Evolutionary conservation across 2,888 invertebrate species (phyloP), one percentile per base, ranked within the genome.

Genomic region (Protodeltote pygarga): DNA sequence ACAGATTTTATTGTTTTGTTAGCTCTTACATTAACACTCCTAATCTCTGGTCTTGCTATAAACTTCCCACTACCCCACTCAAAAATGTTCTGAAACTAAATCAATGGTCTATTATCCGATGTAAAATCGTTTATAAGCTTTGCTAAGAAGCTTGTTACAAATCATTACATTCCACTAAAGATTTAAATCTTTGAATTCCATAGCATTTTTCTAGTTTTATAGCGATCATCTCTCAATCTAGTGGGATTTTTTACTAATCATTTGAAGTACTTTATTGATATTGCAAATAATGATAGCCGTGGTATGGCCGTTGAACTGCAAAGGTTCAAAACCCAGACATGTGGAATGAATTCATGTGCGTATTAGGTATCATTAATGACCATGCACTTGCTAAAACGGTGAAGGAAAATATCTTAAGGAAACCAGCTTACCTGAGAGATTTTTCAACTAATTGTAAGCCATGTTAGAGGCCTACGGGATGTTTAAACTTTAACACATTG

Each of bases 131-230:
- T 39, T 11, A 11, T n/a, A n/a, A n/a, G n/a, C n/a, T n/a, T n/a
- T n/a, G n/a, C n/a, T n/a, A n/a, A n/a, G n/a, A n/a, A n/a, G n/a
- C n/a, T n/a, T n/a, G n/a, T n/a, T n/a, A n/a, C n/a, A n/a, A n/a
- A n/a, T n/a, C n/a, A n/a, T n/a, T n/a, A n/a, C n/a, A n/a, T n/a
- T n/a, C n/a, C 29, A 17, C 3, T 10, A 31, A 23, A 11, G 35
- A 34, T 60, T 53, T 53, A 47, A n/a, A n/a, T n/a, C n/a, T n/a
- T n/a, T n/a, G n/a, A 11, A 53, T 61, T 48, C 32, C 47, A 2
- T 27, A 15, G 24, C 21, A 21, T 41, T 53, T 46, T 51, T 47
- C 21, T 34, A 31, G 33, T n/a, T 45, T 48, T 59, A 47, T 53
- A 34, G 55, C 24, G 32, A 45, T 32, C 16, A 39, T 55, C 38